Conservation (phyloP, 64 coral and sea anemone genomes). For the Acropora tenuis region DNA sequence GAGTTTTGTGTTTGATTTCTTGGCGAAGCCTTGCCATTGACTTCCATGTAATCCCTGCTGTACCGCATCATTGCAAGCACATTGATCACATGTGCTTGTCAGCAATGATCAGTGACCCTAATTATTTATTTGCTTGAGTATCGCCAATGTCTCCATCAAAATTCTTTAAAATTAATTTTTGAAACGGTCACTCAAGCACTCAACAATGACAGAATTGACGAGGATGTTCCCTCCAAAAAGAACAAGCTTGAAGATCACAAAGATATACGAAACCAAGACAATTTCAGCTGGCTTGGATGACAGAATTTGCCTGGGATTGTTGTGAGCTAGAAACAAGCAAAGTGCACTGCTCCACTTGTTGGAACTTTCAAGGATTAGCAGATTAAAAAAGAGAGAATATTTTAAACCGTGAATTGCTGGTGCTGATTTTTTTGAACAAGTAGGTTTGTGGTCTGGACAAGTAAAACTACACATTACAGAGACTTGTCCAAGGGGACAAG, state of each 20-base stretch:
- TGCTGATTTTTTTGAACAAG: slow-evolving; percentile 8
- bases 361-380: slow-evolving; percentile 12
- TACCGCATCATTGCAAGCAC: background rate
- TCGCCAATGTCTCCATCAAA: background rate
- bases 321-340: background rate
- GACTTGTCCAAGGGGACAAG: slow-evolving; percentile 31
- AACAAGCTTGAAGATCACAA: background rate
- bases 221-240: background rate
- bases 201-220: slow-evolving; percentile 5
- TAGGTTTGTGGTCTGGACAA: slow-evolving; percentile 30
- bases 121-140: too few species aligned
- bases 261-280: background rate
- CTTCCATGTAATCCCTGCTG: background rate
- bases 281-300: slow-evolving; percentile 9
- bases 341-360: background rate
- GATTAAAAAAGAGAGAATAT: background rate
- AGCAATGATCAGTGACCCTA: too few species aligned
- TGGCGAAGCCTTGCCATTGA: background rate
- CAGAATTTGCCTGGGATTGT: background rate
- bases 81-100: background rate
- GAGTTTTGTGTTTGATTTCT: background rate
- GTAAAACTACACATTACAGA: slow-evolving; percentile 29
- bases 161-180: background rate
- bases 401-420: background rate
- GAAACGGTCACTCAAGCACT: background rate